These are phyloP conservation scores for Oxygymnocypris stewartii DNA, from an alignment of 2,113 vertebrate genomes.

Conservation along the genomic window DNA sequence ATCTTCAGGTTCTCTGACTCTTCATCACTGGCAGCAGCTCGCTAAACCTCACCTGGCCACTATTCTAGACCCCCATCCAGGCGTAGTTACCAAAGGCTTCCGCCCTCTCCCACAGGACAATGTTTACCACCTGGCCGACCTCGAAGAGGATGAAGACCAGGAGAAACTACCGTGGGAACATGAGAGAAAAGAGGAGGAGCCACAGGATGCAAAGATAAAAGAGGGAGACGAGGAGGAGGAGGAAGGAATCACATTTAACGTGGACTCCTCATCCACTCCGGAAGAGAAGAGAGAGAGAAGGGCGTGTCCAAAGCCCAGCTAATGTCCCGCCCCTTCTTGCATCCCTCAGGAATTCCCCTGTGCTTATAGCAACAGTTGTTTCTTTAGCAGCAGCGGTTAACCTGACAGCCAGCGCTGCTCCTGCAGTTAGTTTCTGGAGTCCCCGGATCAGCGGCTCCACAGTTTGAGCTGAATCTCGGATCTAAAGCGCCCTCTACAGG, in stretches of 20 bases:
- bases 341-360: neutral
- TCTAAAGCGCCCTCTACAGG: conserved; percentile 67
- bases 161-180: conserved; percentile 54
- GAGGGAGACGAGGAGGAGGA: conserved; percentile 72
- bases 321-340: conserved; percentile 24
- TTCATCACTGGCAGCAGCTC: conserved; percentile 97
- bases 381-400: neutral
- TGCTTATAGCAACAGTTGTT: conserved; percentile 22
- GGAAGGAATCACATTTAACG: conserved; percentile 87
- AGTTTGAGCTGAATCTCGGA: conserved; percentile 68
- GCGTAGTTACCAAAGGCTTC: conserved; percentile 95
- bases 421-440: conserved; percentile 18
- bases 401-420: neutral
- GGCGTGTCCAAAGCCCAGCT: neutral
- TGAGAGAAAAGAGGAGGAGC: neutral
- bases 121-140: conserved; percentile 84
- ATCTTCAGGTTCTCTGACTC: conserved; percentile 89
- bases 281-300: conserved; percentile 72
- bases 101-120: conserved; percentile 80
- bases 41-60: conserved; percentile 93
- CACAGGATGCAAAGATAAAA: conserved; percentile 71
- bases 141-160: conserved; percentile 88
- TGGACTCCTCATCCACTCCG: conserved; percentile 70
- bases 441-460: conserved; percentile 55
- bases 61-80: conserved; percentile 92